phyloP scores from a whole-genome alignment of 2,113 vertebrate genomes.

The Gnathonemus echidnorhynchus region DNA sequence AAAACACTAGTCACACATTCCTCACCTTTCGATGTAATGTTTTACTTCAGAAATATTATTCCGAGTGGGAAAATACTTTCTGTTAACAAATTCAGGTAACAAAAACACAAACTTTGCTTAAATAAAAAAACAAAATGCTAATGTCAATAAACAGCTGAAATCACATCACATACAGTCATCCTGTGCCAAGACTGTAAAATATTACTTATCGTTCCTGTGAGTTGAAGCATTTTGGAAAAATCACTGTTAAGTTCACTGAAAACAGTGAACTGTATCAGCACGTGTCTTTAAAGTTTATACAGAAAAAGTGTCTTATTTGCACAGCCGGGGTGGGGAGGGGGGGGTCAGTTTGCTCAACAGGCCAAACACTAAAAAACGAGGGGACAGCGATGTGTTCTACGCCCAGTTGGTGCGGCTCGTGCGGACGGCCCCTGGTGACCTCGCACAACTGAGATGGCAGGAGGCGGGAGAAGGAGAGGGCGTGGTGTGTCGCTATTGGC shows the following conservation, averaged over 20 bases:
- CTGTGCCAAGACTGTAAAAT: not conserved
- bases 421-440: not conserved
- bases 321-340: not conserved
- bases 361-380: not conserved
- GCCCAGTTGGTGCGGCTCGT: not conserved
- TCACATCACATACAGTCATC: not conserved
- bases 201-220: not conserved
- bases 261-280: not conserved
- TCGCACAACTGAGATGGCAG: not conserved
- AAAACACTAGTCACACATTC: slow-evolving; percentile 3
- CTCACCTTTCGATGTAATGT: not conserved
- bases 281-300: not conserved
- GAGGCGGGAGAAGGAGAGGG: not conserved
- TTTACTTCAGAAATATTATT: not conserved
- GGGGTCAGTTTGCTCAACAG: not conserved
- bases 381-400: not conserved
- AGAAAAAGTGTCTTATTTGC: not conserved
- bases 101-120: not conserved
- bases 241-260: not conserved
- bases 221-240: not conserved
- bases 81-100: not conserved
- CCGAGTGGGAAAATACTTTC: not conserved
- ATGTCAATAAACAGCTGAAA: not conserved
- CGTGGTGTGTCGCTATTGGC: not conserved
- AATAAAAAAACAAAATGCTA: not conserved